These are phyloP conservation scores for Astropecten irregularis DNA, from an alignment of 53 echinoderm and acorn worm species.

Conservation along the genomic window DNA sequence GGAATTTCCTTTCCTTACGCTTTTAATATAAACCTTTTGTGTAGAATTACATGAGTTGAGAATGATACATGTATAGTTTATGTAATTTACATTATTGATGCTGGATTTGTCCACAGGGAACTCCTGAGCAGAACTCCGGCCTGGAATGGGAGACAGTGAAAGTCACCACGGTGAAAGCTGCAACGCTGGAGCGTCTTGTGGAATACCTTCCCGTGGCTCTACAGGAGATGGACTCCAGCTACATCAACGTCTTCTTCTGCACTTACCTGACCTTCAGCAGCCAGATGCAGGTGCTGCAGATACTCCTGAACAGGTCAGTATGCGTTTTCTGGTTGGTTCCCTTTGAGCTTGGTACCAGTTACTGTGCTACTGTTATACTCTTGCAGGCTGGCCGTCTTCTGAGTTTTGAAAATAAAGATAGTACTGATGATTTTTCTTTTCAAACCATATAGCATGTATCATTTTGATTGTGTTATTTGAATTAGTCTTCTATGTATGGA, in stretches of 20 bases:
- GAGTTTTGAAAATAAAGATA: too few species aligned
- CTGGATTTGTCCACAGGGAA: conserved; percentile 48
- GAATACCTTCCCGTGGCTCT: conserved; percentile 81
- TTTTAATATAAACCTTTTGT: too few species aligned
- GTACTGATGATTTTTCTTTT: too few species aligned
- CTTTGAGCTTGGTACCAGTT: neutral
- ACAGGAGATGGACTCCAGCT: conserved; percentile 87
- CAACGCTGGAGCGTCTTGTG: conserved; percentile 69
- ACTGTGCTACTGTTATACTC: too few species aligned
- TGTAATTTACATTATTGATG: too few species aligned
- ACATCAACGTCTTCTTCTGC: conserved; percentile 91
- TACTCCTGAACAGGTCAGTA: conserved; percentile 72
- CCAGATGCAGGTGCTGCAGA: conserved; percentile 73
- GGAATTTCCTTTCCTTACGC: neutral
- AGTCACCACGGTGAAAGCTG: conserved; percentile 84
- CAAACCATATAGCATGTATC: too few species aligned
- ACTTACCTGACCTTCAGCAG: conserved; percentile 93
- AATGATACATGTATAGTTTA: too few species aligned
- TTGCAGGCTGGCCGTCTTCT: too few species aligned
- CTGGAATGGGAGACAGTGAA: conserved; percentile 78
- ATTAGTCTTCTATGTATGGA: too few species aligned
- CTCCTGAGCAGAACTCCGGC: conserved; percentile 61
- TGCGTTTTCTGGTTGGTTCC: neutral
- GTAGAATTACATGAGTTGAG: too few species aligned
- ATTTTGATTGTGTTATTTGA: too few species aligned